These are phyloP conservation scores for Ia io DNA, from an alignment of 2,113 vertebrate species.

Conservation along the genomic window DNA sequence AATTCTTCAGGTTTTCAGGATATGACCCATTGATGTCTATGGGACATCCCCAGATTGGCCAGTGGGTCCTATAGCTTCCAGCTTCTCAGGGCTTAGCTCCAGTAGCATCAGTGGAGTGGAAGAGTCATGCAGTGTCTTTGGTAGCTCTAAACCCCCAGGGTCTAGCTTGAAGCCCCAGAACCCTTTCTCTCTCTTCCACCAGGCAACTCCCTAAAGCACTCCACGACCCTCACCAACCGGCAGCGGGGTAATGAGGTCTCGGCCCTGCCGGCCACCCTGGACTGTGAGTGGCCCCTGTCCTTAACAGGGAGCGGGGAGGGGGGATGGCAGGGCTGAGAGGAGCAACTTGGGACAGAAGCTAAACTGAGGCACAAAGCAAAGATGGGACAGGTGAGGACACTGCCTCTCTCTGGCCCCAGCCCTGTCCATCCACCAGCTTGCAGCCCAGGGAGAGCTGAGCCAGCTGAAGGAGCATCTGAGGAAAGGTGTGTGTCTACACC, in stretches of 20 bases:
- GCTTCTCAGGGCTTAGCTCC: not conserved
- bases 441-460: conserved; percentile 93
- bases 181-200: not conserved
- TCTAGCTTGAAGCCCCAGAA: not conserved
- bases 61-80: not conserved
- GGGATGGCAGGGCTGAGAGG: not conserved
- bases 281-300: conserved; percentile 84
- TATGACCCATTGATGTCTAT: not conserved
- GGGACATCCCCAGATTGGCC: not conserved
- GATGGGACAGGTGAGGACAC: not conserved
- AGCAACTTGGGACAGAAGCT: not conserved
- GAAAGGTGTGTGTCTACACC: conserved; percentile 83
- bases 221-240: conserved; percentile 93
- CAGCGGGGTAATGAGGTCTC: conserved; percentile 96
- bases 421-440: conserved; percentile 94
- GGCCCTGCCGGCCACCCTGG: conserved; percentile 90
- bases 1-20: not conserved
- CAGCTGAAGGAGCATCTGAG: conserved; percentile 88
- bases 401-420: conserved; percentile 76
- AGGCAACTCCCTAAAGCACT: conserved; percentile 85
- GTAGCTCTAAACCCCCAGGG: not conserved
- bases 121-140: not conserved
- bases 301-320: fast-evolving
- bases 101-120: not conserved
- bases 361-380: not conserved